Base-by-base conservation (phyloP, 2,888 invertebrate genomes). In the Drosophila mulleri region DNA sequence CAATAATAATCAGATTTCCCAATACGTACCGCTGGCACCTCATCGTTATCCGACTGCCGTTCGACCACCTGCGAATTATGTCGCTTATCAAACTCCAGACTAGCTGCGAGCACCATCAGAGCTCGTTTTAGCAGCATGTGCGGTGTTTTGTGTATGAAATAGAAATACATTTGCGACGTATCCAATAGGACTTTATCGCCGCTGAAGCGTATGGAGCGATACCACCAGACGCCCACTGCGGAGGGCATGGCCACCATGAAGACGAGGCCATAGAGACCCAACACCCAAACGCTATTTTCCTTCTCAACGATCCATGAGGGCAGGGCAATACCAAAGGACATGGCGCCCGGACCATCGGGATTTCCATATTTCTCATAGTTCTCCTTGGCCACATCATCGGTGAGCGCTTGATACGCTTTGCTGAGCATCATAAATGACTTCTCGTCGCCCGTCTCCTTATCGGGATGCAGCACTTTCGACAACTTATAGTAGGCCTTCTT, bases 241-340 rank as follows among this genome's bases (percentile, higher is more conserved):
- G 96, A 96, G 29, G 98, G 98, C 92, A 99, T 93, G 47, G 98
- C 98, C 65, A 99, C 96, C 99, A 99, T 99, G 93, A 99, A 99
- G 1, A 99, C 97, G 58, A 99, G 94, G 6, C 97, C 98, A 94
- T 99, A 99, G 2, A 98, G 94, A 5, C 98, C 98, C 56, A 99
- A 94, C 8, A 98, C 99, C 98, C 98, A 99, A 29, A 99, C 96
- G 81, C 99, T 99, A 92, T 99, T 99, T 93, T 99, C 98, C 92
- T 99, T 98, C 91, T 99, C 99, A 12, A 99, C 98, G 92, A 99
- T 98, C 99, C 99, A 99, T 62, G 99, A 99, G 8, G 99, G 99
- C 61, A 99, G 93, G 9, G 99, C 99, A 92, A 99, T 99, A 67
- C 99, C 99, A 95, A 99, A 99, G 88, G 98, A 98, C 96, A 98